Evolutionary conservation across 2,113 vertebrate genomes (phyloP).

Genomic region (Zosterops lateralis): DNA sequence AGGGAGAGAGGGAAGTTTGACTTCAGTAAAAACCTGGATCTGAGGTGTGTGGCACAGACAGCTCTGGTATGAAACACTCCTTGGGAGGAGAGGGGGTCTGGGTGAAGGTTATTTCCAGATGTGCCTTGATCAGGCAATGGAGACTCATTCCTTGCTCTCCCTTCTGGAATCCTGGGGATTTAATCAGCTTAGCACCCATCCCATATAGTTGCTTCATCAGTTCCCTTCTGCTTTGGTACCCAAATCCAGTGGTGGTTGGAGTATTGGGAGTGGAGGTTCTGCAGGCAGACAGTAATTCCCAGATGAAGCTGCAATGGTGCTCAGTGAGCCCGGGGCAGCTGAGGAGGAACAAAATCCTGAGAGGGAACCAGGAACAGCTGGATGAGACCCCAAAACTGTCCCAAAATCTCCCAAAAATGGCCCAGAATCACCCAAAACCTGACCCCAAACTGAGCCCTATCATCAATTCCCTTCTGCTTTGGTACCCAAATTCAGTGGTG

Average conservation of each 20-base stretch:
- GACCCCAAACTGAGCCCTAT: neutral
- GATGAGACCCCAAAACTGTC: too few species aligned
- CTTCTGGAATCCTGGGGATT: neutral
- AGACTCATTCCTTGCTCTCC: neutral
- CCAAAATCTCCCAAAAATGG: too few species aligned
- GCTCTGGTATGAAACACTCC: neutral
- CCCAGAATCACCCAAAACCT: too few species aligned
- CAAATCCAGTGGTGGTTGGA: neutral
- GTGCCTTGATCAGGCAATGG: neutral
- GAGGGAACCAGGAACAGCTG: too few species aligned
- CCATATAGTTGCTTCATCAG: neutral
- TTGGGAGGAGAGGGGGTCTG: neutral
- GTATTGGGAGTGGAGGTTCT: neutral
- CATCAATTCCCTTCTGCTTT: neutral
- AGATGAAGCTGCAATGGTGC: too few species aligned
- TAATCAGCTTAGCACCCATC: neutral
- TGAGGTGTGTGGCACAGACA: conserved; percentile 77
- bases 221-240: neutral
- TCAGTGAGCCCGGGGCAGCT: too few species aligned
- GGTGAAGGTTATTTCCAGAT: neutral
- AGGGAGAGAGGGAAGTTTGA: conserved; percentile 82
- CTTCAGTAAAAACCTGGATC: conserved; percentile 85
- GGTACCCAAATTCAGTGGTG: neutral
- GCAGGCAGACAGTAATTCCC: neutral
- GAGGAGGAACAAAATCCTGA: too few species aligned